Percentiles rank a stretch among this genome's conserved stretches.
phyloP scores from a whole-genome alignment of 37 sponge, comb jelly and placozoan genomes.

The Hexactinellida sp. region DNA sequence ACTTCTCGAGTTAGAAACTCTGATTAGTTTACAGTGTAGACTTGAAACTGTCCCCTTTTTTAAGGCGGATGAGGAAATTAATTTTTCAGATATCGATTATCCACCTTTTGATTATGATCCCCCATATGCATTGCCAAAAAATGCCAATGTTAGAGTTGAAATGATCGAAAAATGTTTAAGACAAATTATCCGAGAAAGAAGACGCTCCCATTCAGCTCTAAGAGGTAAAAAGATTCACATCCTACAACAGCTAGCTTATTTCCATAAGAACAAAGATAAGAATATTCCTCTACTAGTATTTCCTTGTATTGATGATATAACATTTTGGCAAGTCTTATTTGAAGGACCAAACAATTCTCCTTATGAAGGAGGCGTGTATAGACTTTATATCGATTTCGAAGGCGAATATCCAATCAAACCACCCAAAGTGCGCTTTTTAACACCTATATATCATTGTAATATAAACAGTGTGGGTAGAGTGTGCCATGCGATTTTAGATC shows the following conservation, averaged over 20 bases:
- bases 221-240: background rate
- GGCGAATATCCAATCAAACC: constrained; percentile 15
- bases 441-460: constrained; percentile 19
- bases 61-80: background rate
- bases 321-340: constrained; percentile 4
- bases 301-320: background rate
- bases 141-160: background rate
- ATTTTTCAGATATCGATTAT: background rate
- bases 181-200: background rate
- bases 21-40: background rate
- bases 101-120: background rate
- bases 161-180: background rate
- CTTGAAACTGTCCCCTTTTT: background rate
- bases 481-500: background rate
- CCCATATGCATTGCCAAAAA: background rate
- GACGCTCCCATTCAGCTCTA: background rate
- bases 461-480: constrained; percentile 7
- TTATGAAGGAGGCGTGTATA: background rate
- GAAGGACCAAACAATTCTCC: background rate
- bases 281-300: background rate
- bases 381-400: constrained; percentile 12
- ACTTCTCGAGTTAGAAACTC: background rate
- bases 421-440: constrained; percentile 24
- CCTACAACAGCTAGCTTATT: background rate
- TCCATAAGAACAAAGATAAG: background rate